These are phyloP conservation scores for Hiodon tergisus DNA, from an alignment of 2,113 vertebrate genomes.

Conservation along the genomic window DNA sequence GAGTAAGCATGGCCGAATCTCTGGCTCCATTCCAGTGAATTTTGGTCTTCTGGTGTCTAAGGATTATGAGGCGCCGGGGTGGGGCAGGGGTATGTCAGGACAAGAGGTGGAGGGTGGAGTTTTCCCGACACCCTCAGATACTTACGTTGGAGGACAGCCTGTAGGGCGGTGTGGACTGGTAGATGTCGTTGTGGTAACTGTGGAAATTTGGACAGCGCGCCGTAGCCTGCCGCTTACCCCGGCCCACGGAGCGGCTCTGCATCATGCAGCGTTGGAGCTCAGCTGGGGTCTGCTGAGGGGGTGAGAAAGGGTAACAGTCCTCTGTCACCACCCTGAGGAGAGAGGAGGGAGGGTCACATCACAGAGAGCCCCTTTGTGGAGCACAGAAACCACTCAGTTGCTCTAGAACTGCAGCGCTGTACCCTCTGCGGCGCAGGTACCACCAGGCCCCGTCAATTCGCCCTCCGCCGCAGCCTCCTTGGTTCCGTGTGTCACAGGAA, in stretches of 20 bases:
- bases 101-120: no score
- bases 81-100: no score
- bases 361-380: not conserved
- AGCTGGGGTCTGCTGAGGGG: slow-evolving; percentile 49
- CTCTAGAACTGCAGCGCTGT: slow-evolving; percentile 25
- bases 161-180: slow-evolving; percentile 92
- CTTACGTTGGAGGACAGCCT: slow-evolving; percentile 83
- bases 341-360: not conserved
- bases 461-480: slow-evolving; percentile 82
- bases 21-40: no score
- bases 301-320: slow-evolving; percentile 81
- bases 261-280: slow-evolving; percentile 78
- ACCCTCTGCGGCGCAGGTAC: slow-evolving; percentile 87
- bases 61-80: no score
- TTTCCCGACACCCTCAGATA: not conserved
- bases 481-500: slow-evolving; percentile 86
- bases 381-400: not conserved
- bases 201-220: slow-evolving; percentile 77
- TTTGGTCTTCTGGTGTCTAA: no score
- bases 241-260: slow-evolving; percentile 81
- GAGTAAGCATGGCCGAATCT: no score
- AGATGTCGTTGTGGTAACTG: slow-evolving; percentile 82
- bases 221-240: slow-evolving; percentile 91
- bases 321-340: slow-evolving; percentile 82
- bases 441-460: slow-evolving; percentile 89